Conservation (phyloP, 1,140 invertebrate species). For the Lasioglossum albipes region DNA sequence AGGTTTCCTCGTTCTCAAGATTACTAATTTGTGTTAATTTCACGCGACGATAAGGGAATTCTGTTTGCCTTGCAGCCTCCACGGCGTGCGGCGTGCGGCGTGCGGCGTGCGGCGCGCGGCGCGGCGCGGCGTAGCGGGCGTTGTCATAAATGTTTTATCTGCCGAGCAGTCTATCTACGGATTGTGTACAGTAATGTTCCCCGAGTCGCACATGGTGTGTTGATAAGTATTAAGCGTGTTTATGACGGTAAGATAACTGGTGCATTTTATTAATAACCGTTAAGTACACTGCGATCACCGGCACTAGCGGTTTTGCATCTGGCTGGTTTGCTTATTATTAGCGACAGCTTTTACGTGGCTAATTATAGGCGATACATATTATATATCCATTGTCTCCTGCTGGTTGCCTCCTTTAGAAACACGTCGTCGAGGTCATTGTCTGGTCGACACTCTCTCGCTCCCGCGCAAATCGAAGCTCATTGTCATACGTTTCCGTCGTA, state of each 20-base stretch:
- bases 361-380: conserved; percentile 64
- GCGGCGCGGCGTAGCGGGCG: not conserved
- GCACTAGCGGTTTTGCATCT: conserved; percentile 49
- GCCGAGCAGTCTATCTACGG: conserved; percentile 19
- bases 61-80: conserved; percentile 32
- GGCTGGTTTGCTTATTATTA: conserved; percentile 57
- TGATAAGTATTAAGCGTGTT: conserved; percentile 55
- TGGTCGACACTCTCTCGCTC: conserved; percentile 30
- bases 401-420: conserved; percentile 42
- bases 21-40: conserved; percentile 20
- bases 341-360: conserved; percentile 50
- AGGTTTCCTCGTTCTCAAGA: not conserved
- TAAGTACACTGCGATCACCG: conserved; percentile 60
- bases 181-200: conserved; percentile 40
- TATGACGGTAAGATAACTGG: conserved; percentile 52
- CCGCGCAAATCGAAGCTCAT: conserved; percentile 18
- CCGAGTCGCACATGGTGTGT: conserved; percentile 46
- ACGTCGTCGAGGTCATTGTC: conserved; percentile 59
- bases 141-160: conserved; percentile 36
- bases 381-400: conserved; percentile 61
- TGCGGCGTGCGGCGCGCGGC: too few species aligned
- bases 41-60: conserved; percentile 33
- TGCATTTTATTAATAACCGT: conserved; percentile 64
- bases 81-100: not conserved
- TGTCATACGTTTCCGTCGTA: not conserved